These are phyloP conservation scores for Potamarius usumacintae DNA, from an alignment of 2,113 vertebrate species.

Conservation along the genomic window DNA sequence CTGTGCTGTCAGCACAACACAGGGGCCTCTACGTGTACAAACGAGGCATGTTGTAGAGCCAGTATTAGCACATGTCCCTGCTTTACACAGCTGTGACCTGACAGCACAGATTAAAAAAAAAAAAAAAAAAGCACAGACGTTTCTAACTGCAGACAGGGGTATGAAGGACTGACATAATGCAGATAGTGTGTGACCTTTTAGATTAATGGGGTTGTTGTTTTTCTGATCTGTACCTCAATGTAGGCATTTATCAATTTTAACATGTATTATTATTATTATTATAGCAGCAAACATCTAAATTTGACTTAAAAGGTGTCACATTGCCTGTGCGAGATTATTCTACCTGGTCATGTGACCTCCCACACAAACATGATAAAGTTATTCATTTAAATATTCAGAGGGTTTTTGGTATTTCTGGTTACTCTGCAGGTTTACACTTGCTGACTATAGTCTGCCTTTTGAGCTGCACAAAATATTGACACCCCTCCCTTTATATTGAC, in stretches of 20 bases:
- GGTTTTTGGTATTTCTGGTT: not conserved
- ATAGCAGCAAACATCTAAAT: not conserved
- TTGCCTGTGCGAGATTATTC: not conserved
- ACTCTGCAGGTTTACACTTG: not conserved
- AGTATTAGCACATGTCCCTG: constrained; percentile 15
- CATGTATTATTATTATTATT: not conserved
- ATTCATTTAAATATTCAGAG: not conserved
- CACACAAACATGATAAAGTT: not conserved
- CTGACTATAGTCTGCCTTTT: not conserved
- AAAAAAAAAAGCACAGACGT: constrained; percentile 21
- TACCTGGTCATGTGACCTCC: not conserved
- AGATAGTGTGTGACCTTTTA: not conserved
- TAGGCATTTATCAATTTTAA: not conserved
- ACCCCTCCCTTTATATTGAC: not conserved
- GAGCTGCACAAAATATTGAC: not conserved
- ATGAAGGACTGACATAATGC: not conserved
- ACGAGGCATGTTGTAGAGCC: constrained; percentile 10
- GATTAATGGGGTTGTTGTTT: not conserved
- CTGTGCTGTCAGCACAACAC: constrained; percentile 65
- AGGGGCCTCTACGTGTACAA: constrained; percentile 57
- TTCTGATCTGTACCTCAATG: constrained; percentile 8
- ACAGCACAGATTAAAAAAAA: not conserved
- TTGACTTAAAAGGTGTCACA: not conserved
- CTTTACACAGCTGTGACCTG: constrained; percentile 18
- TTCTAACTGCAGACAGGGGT: not conserved